These are phyloP conservation scores for Pipra filicauda DNA, from an alignment of 2,113 vertebrate species.

Conservation along the genomic window DNA sequence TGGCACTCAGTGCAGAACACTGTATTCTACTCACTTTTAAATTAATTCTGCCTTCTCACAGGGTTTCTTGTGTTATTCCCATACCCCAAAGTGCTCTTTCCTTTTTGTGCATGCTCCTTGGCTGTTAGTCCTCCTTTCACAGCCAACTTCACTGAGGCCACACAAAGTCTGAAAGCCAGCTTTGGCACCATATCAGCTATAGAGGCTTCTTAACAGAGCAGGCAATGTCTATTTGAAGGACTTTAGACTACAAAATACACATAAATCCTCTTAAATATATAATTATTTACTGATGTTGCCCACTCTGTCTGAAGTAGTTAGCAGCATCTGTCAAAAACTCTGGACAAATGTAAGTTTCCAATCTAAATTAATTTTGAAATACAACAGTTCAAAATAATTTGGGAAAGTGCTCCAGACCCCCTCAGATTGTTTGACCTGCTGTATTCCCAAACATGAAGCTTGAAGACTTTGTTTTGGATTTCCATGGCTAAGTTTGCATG, in stretches of 20 bases:
- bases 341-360: background rate
- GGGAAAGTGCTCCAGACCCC: background rate
- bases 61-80: background rate
- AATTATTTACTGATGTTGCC: background rate
- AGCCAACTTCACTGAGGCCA: background rate
- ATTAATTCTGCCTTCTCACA: background rate
- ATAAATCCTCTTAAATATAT: background rate
- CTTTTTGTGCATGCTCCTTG: conserved; percentile 4
- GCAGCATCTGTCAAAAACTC: background rate
- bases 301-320: background rate
- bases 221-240: background rate
- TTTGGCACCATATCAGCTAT: background rate
- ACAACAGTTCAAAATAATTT: background rate
- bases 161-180: background rate
- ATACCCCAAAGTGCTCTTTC: background rate
- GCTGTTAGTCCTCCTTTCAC: background rate
- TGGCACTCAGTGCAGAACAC: background rate
- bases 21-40: background rate
- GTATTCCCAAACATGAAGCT: background rate
- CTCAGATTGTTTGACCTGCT: background rate
- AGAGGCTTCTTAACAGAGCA: background rate
- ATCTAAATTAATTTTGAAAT: background rate
- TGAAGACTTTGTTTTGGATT: conserved; percentile 3
- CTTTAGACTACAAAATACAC: background rate
- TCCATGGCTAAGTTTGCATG: background rate